Evolutionary conservation across 2,797 vertebrate species (phyloP), one percentile per base, ranked within the genome.

Genomic region (Dendrocincla tyrannina): DNA sequence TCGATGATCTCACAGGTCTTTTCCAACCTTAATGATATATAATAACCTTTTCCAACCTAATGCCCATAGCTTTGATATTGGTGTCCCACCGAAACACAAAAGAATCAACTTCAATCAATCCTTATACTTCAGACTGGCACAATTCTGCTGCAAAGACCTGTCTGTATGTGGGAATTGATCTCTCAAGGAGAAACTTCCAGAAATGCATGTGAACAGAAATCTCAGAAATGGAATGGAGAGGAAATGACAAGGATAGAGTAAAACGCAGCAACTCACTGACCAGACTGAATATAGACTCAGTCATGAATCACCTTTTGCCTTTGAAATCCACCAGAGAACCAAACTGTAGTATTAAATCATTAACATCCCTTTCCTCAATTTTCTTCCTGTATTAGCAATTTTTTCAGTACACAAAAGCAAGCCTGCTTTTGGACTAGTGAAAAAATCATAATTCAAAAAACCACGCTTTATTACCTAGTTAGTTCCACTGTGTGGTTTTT

Each of bases 231-330:
- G 20, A 73, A 16, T 15, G 10, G 19, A 46, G n/a, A 50, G 22
- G 24, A 39, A 85, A 19, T 18, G 4, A 4, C 28, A 60, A 11
- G 1, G 1, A 5, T 9, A 32, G 11, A 60, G 18, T n/a, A 64
- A 62, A 94, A 85, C 17, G 47, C 13, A 30, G 10, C 37, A 68
- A 25, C 5, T 5, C 14, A 17, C 13, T 19, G 83, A 59, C 11
- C 12, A 59, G 39, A 14, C 10, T 80, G 47, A 68, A 81, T 10
- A 4, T 18, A 55, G 58, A 42, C 10, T n/a, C 0, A 0, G 13
- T 37, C 9, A 15, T 68, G 11, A 80, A 19, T 52, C 72, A 13
- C 17, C 5, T 78, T 72, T 74, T 79, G 41, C 27, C 9, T 82
- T 68, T 82, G 66, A 76, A 81, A 62, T 37, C n/a, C n/a, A 27